These are phyloP conservation scores for Hippocampus zosterae DNA, from an alignment of 2,113 vertebrate species.

Conservation along the genomic window DNA sequence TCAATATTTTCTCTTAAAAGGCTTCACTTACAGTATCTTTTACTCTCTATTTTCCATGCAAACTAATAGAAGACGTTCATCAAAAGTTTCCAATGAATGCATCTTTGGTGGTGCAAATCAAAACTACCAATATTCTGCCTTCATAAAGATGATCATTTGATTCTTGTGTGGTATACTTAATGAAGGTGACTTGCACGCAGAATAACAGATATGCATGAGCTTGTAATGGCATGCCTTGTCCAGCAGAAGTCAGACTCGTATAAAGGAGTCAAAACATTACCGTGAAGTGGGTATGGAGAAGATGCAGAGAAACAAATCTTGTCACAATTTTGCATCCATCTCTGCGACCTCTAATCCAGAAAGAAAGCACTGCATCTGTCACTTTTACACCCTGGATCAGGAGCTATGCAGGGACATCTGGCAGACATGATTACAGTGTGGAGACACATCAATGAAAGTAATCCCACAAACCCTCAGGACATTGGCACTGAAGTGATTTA, in stretches of 20 bases:
- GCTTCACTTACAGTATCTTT: no score
- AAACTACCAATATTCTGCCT: background rate
- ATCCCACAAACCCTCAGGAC: conserved; percentile 4
- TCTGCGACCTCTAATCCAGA: background rate
- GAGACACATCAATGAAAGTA: background rate
- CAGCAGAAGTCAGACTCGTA: conserved; percentile 67
- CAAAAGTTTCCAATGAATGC: background rate
- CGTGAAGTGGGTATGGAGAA: background rate
- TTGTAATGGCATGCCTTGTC: conserved; percentile 58
- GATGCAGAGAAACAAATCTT: background rate
- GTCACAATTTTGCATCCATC: background rate
- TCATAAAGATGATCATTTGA: background rate
- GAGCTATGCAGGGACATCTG: conserved; percentile 3
- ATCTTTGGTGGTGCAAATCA: no score
- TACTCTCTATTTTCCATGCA: no score
- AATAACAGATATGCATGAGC: conserved; percentile 3
- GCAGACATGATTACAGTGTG: conserved; percentile 1
- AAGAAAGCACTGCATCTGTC: conserved; percentile 1
- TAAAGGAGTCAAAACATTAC: conserved; percentile 26
- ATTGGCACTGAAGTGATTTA: conserved; percentile 2
- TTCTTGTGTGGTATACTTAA: background rate
- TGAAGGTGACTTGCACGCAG: no score
- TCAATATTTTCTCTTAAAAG: background rate
- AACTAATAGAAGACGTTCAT: background rate
- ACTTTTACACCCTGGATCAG: background rate